phyloP scores from a whole-genome alignment of 2,888 invertebrate species.

The Drosophila eohydei region DNA sequence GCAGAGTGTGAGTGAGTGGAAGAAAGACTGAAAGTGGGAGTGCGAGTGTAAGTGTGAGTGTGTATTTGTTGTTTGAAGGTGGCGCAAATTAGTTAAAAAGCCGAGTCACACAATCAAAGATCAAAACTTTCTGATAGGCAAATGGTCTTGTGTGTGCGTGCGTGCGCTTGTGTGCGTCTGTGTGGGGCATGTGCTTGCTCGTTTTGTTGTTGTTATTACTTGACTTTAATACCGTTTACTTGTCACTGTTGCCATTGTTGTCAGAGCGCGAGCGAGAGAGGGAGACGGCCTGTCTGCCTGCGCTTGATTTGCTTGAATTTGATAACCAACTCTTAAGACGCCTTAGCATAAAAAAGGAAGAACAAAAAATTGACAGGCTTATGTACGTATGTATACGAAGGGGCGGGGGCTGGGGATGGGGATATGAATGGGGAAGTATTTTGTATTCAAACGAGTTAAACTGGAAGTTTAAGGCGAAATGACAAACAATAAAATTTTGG shows the following conservation, averaged over 20 bases:
- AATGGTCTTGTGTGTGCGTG: constrained; percentile 31
- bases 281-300: constrained; percentile 40
- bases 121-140: constrained; percentile 73
- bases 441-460: constrained; percentile 38
- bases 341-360: constrained; percentile 20
- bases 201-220: constrained; percentile 34
- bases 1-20: background rate
- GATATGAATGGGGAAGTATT: constrained; percentile 13
- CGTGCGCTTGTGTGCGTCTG: constrained; percentile 17
- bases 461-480: constrained; percentile 14
- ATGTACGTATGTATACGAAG: background rate
- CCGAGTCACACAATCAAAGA: constrained; percentile 81
- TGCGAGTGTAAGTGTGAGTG: constrained; percentile 4
- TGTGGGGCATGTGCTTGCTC: constrained; percentile 34
- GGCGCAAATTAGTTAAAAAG: constrained; percentile 83
- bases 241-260: constrained; percentile 27
- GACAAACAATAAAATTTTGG: constrained; percentile 19
- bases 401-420: background rate
- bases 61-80: constrained; percentile 38
- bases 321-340: constrained; percentile 50
- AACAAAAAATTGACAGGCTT: constrained; percentile 46
- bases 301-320: constrained; percentile 55
- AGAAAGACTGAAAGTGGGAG: background rate
- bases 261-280: constrained; percentile 43
- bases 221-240: constrained; percentile 47